These are phyloP conservation scores for Rafetus swinhoei DNA, from an alignment of 2,113 vertebrate species.

Conservation along the genomic window DNA sequence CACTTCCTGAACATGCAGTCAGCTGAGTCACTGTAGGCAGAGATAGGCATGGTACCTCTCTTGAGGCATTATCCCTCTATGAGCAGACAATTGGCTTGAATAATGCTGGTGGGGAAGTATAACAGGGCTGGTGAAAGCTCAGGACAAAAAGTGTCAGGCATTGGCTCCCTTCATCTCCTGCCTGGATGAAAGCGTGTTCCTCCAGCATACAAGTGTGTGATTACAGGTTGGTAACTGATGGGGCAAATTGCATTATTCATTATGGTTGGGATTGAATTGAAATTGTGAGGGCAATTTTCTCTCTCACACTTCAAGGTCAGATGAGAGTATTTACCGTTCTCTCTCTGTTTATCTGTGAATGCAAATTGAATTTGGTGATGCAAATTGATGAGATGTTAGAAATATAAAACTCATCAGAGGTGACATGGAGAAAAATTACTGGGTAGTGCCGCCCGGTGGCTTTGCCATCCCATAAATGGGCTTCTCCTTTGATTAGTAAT, in stretches of 20 bases:
- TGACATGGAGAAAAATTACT: constrained; percentile 40
- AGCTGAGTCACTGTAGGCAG: neutral
- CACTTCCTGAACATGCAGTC: too few species aligned
- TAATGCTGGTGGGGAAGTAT: neutral
- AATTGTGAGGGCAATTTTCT: constrained; percentile 78
- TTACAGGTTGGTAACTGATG: constrained; percentile 49
- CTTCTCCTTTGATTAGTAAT: constrained; percentile 69
- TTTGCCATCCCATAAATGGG: constrained; percentile 17
- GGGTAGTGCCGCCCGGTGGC: constrained; percentile 48
- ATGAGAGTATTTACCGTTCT: constrained; percentile 76
- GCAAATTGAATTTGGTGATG: constrained; percentile 81
- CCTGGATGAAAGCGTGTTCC: neutral
- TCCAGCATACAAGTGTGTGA: neutral
- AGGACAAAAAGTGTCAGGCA: neutral
- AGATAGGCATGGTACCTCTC: neutral
- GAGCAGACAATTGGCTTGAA: too few species aligned
- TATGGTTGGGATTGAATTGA: constrained; percentile 74
- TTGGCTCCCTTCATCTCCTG: neutral
- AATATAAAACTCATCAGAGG: constrained; percentile 72
- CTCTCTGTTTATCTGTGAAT: constrained; percentile 82
- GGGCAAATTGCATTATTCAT: constrained; percentile 73
- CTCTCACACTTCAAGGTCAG: constrained; percentile 80
- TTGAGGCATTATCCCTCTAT: fast-evolving
- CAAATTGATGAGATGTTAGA: constrained; percentile 74
- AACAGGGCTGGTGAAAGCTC: neutral